Conservation (phyloP, 2,113 vertebrate species). For the Xiphophorus maculatus region DNA sequence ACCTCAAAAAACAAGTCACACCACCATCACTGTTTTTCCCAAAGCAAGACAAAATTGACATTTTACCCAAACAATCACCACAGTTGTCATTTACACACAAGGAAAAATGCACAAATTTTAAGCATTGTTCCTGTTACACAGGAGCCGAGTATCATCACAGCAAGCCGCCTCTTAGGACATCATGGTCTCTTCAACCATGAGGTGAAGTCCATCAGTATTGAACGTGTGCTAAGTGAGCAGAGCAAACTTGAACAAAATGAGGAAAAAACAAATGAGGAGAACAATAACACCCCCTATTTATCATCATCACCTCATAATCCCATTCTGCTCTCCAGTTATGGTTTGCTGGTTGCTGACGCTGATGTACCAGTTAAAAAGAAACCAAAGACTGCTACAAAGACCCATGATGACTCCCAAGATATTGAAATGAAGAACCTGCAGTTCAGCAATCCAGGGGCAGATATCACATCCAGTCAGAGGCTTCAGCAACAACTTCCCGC, state of each 20-base stretch:
- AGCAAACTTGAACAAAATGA: slow-evolving; percentile 29
- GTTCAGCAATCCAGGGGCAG: slow-evolving; percentile 26
- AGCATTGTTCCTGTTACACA: slow-evolving; percentile 34
- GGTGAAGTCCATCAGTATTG: slow-evolving; percentile 82
- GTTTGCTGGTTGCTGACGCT: slow-evolving; percentile 10
- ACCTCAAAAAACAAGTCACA: slow-evolving; percentile 27
- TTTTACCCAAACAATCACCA: slow-evolving; percentile 34
- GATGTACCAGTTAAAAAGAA: slow-evolving; percentile 14
- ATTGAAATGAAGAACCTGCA: slow-evolving; percentile 13
- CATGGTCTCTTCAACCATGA: slow-evolving; percentile 82
- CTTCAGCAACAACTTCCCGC: slow-evolving; percentile 11
- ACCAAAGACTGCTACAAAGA: not conserved
- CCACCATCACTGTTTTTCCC: slow-evolving; percentile 15
- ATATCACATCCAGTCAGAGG: slow-evolving; percentile 46
- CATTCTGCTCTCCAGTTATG: slow-evolving; percentile 8
- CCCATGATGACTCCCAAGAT: slow-evolving; percentile 5
- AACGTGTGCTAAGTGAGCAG: slow-evolving; percentile 72
- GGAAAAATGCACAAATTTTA: slow-evolving; percentile 39
- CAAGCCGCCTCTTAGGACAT: slow-evolving; percentile 77
- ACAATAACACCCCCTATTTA: not conserved
- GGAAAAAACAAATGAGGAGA: slow-evolving; percentile 13
- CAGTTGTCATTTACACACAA: slow-evolving; percentile 19
- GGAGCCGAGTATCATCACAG: slow-evolving; percentile 80
- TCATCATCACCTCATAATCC: slow-evolving; percentile 7
- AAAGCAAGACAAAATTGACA: slow-evolving; percentile 34